These are phyloP conservation scores for Poeciliopsis retropinna DNA, from an alignment of 2,113 vertebrate species.

Conservation along the genomic window DNA sequence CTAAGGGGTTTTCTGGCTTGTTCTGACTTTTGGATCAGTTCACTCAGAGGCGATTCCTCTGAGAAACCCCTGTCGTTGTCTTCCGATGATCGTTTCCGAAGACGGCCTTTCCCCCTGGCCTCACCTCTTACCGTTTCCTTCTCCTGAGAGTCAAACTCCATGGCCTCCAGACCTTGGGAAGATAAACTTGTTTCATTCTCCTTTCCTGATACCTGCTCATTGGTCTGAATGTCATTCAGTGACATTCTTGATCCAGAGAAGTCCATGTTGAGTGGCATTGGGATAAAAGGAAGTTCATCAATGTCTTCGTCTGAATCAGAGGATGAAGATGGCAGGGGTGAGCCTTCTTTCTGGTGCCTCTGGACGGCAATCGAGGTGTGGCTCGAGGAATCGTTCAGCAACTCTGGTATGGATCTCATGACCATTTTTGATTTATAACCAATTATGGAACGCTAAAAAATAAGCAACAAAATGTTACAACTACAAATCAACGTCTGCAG, in stretches of 20 bases:
- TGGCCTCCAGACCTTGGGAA: constrained; percentile 54
- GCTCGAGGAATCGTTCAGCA: constrained; percentile 89
- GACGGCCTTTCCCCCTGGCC: constrained; percentile 52
- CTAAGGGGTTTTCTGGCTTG: constrained; percentile 82
- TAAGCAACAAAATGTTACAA: neutral
- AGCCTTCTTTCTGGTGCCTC: constrained; percentile 85
- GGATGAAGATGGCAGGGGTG: constrained; percentile 89
- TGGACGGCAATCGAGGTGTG: constrained; percentile 93
- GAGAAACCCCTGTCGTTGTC: constrained; percentile 78
- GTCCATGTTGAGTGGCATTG: constrained; percentile 91
- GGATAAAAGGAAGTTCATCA: constrained; percentile 92
- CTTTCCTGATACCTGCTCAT: constrained; percentile 79
- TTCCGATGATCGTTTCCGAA: constrained; percentile 69
- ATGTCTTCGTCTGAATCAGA: constrained; percentile 96
- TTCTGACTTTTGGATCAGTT: constrained; percentile 69
- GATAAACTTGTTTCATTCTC: constrained; percentile 61
- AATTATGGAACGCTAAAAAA: constrained; percentile 91
- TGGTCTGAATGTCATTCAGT: constrained; percentile 89
- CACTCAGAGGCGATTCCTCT: constrained; percentile 73
- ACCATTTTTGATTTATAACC: constrained; percentile 99
- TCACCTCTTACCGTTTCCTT: constrained; percentile 59
- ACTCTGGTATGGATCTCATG: constrained; percentile 91
- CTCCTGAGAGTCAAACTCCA: constrained; percentile 76
- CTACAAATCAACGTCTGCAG: neutral
- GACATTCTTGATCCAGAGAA: constrained; percentile 93